Evolutionary conservation across 2,888 invertebrate species (phyloP), one percentile per base, ranked within the genome.

Genomic region (Stenodera caucasica): DNA sequence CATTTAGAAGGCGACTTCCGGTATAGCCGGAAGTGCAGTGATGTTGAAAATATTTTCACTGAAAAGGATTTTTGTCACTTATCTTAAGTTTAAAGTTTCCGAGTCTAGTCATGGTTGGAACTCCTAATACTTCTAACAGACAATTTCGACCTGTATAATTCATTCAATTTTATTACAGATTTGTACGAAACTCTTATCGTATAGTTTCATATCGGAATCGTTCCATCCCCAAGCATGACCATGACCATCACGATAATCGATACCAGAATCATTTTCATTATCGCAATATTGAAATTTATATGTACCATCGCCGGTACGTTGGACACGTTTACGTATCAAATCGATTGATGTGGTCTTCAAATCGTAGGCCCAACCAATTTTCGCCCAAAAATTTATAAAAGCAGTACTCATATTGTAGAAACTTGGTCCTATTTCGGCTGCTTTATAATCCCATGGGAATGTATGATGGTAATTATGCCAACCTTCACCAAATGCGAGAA

Each of bases 381-480:
- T 84, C 0, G 92, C 90, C 75, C 90, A 93, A 5, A 86, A 80
- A 75, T 96, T 90, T 65, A 96, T 93, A 70, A 94, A 90, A 0
- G 83, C 84, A 0, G 94, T 92, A 0, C 94, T 92, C 0, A 90
- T 76, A 76, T 96, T 96, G 58, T 71, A 75, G 4, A 53, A 51
- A 57, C 72, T 72, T 14, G 40, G 9, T n/a, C 80, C 80, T 86
- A 51, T 58, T 78, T 96, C 96, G 6, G 93, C 89, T 26, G 95
- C 91, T 74, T 92, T 91, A 84, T 96, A 96, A 79, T 96, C 96
- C 90, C 92, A 93, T 0, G 95, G 95, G 80, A 96, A 96, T 0
- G 90, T 90, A 80, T 96, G 96, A 78, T 96, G 96, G 80, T 93
- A 96, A 81, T 96, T 96, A 82, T 96, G 96, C 91, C 93, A 96